Percentiles rank a stretch among this genome's conserved stretches.
Evolutionary conservation across 1,140 invertebrate species (phyloP).

Genomic region (Drosophila pectinifera): DNA sequence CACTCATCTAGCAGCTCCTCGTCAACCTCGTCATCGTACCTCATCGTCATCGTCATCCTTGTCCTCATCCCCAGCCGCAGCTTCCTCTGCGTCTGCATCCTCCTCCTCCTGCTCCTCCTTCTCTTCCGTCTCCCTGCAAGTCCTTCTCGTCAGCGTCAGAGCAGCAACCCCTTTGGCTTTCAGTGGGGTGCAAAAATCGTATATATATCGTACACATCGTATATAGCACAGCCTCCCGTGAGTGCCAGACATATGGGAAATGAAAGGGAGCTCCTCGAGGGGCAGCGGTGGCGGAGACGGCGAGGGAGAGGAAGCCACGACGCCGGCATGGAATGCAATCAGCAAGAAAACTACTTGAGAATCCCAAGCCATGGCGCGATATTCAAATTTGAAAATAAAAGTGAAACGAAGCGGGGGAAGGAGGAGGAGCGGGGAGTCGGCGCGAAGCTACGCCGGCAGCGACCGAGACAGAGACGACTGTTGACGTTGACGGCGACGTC

Average conservation of each 20-base stretch:
- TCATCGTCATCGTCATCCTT: neutral
- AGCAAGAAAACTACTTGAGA: conserved; percentile 80
- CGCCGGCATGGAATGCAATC: conserved; percentile 74
- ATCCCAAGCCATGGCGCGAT: conserved; percentile 55
- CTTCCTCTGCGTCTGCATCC: conserved; percentile 7
- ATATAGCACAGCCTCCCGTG: conserved; percentile 8
- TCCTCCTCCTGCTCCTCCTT: neutral
- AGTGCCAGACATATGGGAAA: conserved; percentile 69
- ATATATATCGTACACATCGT: conserved; percentile 8
- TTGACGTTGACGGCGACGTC: conserved; percentile 66
- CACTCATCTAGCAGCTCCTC: conserved; percentile 39
- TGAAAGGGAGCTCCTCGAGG: conserved; percentile 53
- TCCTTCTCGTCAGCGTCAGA: conserved; percentile 30
- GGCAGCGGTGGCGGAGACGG: neutral
- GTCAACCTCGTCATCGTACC: conserved; percentile 17
- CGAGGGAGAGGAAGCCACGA: conserved; percentile 27
- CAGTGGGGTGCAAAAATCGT: conserved; percentile 39
- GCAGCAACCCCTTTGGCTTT: conserved; percentile 44
- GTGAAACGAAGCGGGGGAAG: conserved; percentile 52
- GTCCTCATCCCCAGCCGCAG: conserved; percentile 1
- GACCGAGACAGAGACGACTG: conserved; percentile 24
- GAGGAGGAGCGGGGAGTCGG: neutral
- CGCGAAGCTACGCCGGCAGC: neutral
- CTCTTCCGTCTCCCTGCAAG: conserved; percentile 6
- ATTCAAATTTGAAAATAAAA: conserved; percentile 81